phyloP scores from a whole-genome alignment of 2,113 vertebrate genomes.

The Triplophysa tibetana region DNA sequence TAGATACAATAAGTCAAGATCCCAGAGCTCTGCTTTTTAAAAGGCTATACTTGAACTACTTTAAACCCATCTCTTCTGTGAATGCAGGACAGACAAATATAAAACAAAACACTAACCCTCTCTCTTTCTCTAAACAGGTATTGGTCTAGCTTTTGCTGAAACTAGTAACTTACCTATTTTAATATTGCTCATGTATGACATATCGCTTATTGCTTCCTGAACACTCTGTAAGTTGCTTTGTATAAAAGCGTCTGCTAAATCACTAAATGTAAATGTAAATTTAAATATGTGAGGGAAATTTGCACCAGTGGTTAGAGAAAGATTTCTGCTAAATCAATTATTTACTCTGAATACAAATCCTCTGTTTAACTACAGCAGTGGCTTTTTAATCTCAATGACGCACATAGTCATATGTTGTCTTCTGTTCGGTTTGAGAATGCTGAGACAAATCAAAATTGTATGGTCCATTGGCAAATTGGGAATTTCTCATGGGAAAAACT shows the following conservation, averaged over 20 bases:
- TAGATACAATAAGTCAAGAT: neutral
- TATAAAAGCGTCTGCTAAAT: too few species aligned
- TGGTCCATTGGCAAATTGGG: slow-evolving; percentile 3
- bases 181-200: too few species aligned
- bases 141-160: too few species aligned
- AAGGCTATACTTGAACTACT: neutral
- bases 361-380: neutral
- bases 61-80: too few species aligned
- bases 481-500: neutral
- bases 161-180: too few species aligned
- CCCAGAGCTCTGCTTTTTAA: neutral
- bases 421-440: neutral
- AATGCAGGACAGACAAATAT: too few species aligned
- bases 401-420: slow-evolving; percentile 27
- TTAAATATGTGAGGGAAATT: neutral
- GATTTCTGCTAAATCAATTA: slow-evolving; percentile 20
- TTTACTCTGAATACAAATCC: slow-evolving; percentile 21
- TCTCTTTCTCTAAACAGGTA: too few species aligned
- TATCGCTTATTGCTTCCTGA: too few species aligned
- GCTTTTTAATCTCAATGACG: slow-evolving; percentile 11
- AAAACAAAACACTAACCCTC: too few species aligned
- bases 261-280: too few species aligned
- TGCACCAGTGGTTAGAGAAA: slow-evolving; percentile 8
- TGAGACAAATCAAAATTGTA: neutral
- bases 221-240: too few species aligned